Evolutionary conservation across 2,113 vertebrate genomes (phyloP).

Genomic region (Setophaga coronata): DNA sequence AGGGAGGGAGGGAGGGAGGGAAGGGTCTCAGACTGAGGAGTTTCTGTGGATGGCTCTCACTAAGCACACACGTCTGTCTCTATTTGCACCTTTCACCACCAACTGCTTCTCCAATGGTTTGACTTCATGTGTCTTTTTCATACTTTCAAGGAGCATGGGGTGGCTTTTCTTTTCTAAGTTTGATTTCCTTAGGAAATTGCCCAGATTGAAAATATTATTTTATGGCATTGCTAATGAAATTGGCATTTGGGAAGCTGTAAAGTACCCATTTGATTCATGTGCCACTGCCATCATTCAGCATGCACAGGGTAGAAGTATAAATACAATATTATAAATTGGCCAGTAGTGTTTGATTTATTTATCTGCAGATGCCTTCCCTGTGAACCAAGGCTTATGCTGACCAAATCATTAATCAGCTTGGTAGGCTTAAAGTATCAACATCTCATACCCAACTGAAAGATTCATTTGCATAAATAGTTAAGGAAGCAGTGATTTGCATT

Average conservation of each 20-base stretch:
- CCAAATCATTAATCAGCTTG: background rate
- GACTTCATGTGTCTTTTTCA: background rate
- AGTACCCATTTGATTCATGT: background rate
- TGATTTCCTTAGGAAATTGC: constrained; percentile 31
- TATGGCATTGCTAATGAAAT: background rate
- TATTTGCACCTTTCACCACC: background rate
- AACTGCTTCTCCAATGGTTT: background rate
- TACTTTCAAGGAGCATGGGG: background rate
- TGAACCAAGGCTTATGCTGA: background rate
- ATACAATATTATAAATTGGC: background rate
- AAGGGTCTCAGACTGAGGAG: background rate
- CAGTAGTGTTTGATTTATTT: background rate
- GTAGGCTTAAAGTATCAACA: background rate
- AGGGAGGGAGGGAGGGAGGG: background rate
- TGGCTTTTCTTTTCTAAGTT: constrained; percentile 48
- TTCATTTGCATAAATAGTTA: background rate
- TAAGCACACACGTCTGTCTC: background rate
- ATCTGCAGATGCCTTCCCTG: background rate
- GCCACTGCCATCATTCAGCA: background rate
- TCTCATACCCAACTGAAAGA: background rate
- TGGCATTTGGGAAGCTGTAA: background rate
- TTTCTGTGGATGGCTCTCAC: background rate
- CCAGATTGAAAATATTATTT: constrained; percentile 19
- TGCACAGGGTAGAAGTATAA: background rate
- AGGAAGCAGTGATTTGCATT: background rate